Conservation (phyloP, 2,113 vertebrate species). For the Anhinga anhinga region DNA sequence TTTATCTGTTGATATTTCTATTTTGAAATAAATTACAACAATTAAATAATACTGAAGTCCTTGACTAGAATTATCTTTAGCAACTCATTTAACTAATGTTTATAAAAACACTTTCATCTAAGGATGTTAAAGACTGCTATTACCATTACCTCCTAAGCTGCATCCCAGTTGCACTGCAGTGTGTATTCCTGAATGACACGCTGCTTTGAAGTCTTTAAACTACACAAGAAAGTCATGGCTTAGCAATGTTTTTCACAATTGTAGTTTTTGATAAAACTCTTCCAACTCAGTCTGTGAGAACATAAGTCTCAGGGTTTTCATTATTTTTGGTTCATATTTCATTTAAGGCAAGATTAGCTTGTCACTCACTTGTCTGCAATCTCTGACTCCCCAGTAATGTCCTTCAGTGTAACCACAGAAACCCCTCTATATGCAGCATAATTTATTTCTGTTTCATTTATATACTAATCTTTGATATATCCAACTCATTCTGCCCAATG, state of each 20-base stretch:
- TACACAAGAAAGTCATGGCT: not conserved
- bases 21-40: not conserved
- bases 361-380: not conserved
- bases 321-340: slow-evolving; percentile 45
- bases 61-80: slow-evolving; percentile 10
- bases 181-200: not conserved
- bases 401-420: not conserved
- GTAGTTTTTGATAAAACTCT: slow-evolving; percentile 15
- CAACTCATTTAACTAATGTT: slow-evolving; percentile 1
- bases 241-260: slow-evolving; percentile 20
- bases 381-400: not conserved
- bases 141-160: not conserved
- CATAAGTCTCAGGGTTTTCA: not conserved
- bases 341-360: slow-evolving; percentile 14
- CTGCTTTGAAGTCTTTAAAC: slow-evolving; percentile 53
- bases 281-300: not conserved
- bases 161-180: not conserved
- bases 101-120: not conserved
- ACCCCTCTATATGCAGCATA: not conserved
- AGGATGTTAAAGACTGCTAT: not conserved
- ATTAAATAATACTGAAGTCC: not conserved
- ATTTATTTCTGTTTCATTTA: not conserved
- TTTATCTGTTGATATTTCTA: not conserved
- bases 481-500: not conserved
- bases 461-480: not conserved